phyloP scores from a whole-genome alignment of 2,888 invertebrate species.

The Euplagia quadripunctaria region DNA sequence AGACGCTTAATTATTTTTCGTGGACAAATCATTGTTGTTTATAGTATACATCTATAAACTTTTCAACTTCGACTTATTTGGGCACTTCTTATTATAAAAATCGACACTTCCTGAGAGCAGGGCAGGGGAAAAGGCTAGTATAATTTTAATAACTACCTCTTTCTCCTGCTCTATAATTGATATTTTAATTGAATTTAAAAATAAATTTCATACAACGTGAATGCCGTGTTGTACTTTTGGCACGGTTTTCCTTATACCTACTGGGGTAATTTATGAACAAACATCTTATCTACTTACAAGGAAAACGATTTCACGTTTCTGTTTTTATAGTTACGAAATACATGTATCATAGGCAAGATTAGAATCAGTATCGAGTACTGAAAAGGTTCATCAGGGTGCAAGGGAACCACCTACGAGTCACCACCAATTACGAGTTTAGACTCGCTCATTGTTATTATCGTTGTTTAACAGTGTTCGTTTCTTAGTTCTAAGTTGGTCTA shows the following conservation, averaged over 20 bases:
- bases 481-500: no score
- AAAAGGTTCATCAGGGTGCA: background rate
- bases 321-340: background rate
- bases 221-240: background rate
- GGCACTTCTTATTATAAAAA: background rate
- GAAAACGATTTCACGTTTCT: background rate
- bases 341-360: background rate
- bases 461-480: background rate
- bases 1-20: background rate
- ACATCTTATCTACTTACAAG: background rate
- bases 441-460: background rate
- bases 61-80: background rate
- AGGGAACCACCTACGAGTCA: no score
- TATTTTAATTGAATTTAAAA: background rate
- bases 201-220: background rate
- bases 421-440: background rate
- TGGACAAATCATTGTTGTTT: slow-evolving; percentile 2
- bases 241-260: background rate
- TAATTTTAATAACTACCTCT: no score
- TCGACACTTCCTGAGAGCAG: background rate
- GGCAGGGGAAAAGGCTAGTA: background rate
- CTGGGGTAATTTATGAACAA: background rate
- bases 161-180: background rate
- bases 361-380: background rate
- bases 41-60: background rate